Base-by-base conservation (phyloP, 2,113 vertebrate species). In the zebrafish (Danio rerio) region DNA sequence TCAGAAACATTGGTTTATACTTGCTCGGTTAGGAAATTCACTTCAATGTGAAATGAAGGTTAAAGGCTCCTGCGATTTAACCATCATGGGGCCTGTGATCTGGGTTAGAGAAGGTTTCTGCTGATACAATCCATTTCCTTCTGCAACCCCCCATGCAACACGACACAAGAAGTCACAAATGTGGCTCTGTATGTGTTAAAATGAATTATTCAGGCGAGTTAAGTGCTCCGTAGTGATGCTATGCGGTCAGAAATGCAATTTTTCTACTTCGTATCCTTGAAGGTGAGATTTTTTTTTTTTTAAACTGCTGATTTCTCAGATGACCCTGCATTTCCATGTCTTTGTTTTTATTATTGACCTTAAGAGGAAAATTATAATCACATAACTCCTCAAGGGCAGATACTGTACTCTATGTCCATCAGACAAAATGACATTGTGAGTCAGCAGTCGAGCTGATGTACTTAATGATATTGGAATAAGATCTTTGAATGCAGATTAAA, bases 31-130 rank as follows among this genome's bases (percentile, higher is more conserved):
- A 9, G 16, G 52, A 74, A 18, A 47, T 45, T 61, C 7, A 47
- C 40, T 75, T 43, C 55, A 75, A 21, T 58, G 73, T 47, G 55
- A 73, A 73, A 73, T 11, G 52, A 59, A 75, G 55, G 73, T 75
- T 59, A 75, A 75, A 59, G 16, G 6, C 16, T 5, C 9, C 15
- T 73, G 7, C 55, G 42, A 61, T 59, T 20, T 45, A 61, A 47
- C 55, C 42, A 21, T 75, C 11, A 18, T 59, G 55, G 53, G 9
- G 52, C 5, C 16, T 43, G 31, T 43, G 16, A 55, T n/a, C 31
- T 21, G 18, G 31, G 6, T 75, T 45, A 58, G 40, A 58, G 16
- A 74, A 43, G 12, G 53, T 21, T 76, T 61, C 56, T 61, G 43
- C 73, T 49, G 56, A 61, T 61, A 61, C 42, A 21, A 55, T 76